Percentiles rank a stretch among this genome's conserved stretches.
Evolutionary conservation across 1,140 invertebrate genomes (phyloP).

Genomic region (Gryllus bimaculatus): DNA sequence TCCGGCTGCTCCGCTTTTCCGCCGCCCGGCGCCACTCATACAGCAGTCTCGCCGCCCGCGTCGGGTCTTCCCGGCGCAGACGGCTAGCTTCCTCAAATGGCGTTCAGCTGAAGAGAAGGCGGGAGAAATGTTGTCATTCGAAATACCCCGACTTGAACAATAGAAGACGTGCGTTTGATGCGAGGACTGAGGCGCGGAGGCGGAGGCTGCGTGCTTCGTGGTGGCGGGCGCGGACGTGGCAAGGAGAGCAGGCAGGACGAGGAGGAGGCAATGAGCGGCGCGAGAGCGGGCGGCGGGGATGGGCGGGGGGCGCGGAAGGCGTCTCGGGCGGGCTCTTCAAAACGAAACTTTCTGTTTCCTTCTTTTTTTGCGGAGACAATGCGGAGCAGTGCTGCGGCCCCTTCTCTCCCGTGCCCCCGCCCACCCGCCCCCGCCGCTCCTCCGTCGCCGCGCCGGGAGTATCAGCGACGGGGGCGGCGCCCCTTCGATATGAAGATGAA

Average conservation of each 20-base stretch:
- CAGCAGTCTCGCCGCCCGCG: too few species aligned
- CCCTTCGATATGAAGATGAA: background rate
- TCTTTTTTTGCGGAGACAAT: background rate
- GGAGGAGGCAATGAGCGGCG: too few species aligned
- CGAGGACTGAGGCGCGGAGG: too few species aligned
- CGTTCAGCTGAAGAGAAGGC: background rate
- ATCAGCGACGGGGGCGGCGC: background rate
- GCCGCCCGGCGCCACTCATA: too few species aligned
- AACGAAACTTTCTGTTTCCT: background rate
- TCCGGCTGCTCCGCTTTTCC: too few species aligned
- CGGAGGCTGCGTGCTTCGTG: background rate
- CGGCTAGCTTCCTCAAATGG: background rate
- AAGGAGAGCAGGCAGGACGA: too few species aligned
- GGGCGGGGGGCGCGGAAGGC: too few species aligned
- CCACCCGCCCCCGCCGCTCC: too few species aligned
- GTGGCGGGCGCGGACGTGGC: too few species aligned
- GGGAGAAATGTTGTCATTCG: background rate
- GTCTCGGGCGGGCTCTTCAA: background rate
- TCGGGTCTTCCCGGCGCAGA: too few species aligned
- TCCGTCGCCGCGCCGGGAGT: background rate
- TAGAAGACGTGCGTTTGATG: constrained; percentile 3
- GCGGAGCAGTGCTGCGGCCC: background rate
- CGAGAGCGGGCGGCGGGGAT: too few species aligned
- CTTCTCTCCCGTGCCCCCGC: too few species aligned
- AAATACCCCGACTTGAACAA: constrained; percentile 1